These are phyloP conservation scores for Hemistola chrysoprasaria DNA, from an alignment of 2,888 invertebrate genomes.

Conservation along the genomic window DNA sequence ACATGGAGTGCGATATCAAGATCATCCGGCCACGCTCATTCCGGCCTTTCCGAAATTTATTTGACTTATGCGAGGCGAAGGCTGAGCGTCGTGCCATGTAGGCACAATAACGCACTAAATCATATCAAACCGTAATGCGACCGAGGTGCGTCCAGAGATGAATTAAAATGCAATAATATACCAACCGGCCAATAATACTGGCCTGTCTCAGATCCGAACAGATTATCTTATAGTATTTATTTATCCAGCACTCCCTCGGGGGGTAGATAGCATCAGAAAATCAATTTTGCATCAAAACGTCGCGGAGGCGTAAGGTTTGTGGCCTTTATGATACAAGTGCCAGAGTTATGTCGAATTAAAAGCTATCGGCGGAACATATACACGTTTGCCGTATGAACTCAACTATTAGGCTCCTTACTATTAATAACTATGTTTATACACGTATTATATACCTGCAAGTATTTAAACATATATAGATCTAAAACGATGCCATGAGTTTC, in stretches of 20 bases:
- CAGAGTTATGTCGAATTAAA: constrained; percentile 51
- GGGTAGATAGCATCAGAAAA: constrained; percentile 77
- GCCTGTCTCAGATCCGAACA: constrained; percentile 71
- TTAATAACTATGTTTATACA: too few relatives aligned
- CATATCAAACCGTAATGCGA: constrained; percentile 69
- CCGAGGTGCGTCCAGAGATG: constrained; percentile 67
- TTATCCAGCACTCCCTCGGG: constrained; percentile 75
- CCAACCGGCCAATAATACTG: constrained; percentile 66
- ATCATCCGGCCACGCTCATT: constrained; percentile 56
- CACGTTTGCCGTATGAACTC: too few relatives aligned
- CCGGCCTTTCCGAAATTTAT: constrained; percentile 57
- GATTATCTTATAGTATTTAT: constrained; percentile 80
- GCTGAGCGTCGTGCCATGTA: constrained; percentile 37
- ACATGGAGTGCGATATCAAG: constrained; percentile 53
- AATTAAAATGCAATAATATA: constrained; percentile 81
- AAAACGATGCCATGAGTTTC: too few relatives aligned
- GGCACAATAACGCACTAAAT: constrained; percentile 75
- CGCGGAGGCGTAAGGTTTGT: constrained; percentile 72
- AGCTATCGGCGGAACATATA: constrained; percentile 32
- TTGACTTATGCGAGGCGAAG: constrained; percentile 51
- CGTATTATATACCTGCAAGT: too few relatives aligned
- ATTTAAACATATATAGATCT: too few relatives aligned
- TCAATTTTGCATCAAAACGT: constrained; percentile 77
- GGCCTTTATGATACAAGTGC: constrained; percentile 64
- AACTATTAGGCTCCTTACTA: too few relatives aligned